These are phyloP conservation scores for Notechis scutatus DNA, from an alignment of 2,113 vertebrate genomes.

Conservation along the genomic window DNA sequence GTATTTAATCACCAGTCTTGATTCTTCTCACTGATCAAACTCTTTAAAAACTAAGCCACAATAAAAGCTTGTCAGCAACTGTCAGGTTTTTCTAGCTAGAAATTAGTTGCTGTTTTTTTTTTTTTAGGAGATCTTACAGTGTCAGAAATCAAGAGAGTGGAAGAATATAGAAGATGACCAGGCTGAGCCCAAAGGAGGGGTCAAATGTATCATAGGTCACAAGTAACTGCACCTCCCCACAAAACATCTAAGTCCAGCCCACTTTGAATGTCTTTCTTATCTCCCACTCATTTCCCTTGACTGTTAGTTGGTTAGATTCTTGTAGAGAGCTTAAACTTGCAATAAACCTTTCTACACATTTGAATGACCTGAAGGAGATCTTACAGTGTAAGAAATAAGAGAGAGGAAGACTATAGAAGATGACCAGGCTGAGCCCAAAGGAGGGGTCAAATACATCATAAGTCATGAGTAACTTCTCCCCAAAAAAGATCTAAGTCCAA, in stretches of 20 bases:
- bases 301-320: neutral
- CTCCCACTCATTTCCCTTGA: neutral
- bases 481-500: neutral
- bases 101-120: neutral
- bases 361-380: neutral
- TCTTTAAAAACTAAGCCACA: neutral
- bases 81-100: neutral
- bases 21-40: neutral
- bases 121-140: neutral
- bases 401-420: too few relatives aligned
- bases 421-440: too few relatives aligned
- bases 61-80: neutral
- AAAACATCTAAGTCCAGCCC: neutral
- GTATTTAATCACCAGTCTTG: neutral
- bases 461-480: too few relatives aligned
- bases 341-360: neutral
- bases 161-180: neutral
- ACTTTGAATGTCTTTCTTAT: neutral
- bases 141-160: too few relatives aligned
- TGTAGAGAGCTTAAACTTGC: neutral
- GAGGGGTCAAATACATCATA: too few relatives aligned
- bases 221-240: too few relatives aligned
- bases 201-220: too few relatives aligned
- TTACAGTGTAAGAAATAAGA: neutral
- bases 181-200: too few relatives aligned